Conservation (phyloP, 1,140 invertebrate genomes). For the Cyclina sinensis region DNA sequence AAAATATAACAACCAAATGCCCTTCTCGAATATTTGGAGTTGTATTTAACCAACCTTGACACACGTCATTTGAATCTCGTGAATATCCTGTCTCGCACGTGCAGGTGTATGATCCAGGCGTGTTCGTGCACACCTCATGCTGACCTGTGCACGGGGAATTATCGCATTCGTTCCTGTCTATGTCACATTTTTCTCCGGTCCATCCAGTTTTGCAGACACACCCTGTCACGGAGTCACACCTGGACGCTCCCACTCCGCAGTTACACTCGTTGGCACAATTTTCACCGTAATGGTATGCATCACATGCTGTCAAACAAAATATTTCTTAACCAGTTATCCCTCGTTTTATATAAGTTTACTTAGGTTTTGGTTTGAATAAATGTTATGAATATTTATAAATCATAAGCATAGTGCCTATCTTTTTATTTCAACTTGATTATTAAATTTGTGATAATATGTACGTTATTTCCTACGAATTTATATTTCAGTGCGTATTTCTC, state of each 20-base stretch:
- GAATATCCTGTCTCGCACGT: constrained; percentile 66
- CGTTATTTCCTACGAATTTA: too few relatives aligned
- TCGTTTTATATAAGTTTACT: too few relatives aligned
- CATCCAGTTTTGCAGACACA: constrained; percentile 74
- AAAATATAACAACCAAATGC: too few relatives aligned
- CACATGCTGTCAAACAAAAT: background rate
- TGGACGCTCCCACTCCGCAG: constrained; percentile 47
- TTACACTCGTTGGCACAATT: constrained; percentile 67
- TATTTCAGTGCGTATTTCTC: background rate
- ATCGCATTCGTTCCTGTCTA: constrained; percentile 71
- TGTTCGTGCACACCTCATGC: constrained; percentile 67
- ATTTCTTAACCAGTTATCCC: too few relatives aligned
- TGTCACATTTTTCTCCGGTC: constrained; percentile 70
- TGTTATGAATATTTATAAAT: too few relatives aligned
- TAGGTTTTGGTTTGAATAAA: too few relatives aligned
- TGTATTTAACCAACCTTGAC: background rate
- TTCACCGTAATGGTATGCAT: constrained; percentile 50
- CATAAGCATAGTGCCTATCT: too few relatives aligned
- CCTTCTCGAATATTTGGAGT: too few relatives aligned
- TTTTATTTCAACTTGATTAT: too few relatives aligned
- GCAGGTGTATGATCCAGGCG: constrained; percentile 69
- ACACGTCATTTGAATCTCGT: background rate
- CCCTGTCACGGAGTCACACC: constrained; percentile 66
- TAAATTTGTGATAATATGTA: too few relatives aligned
- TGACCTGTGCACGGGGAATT: background rate